phyloP scores from a whole-genome alignment of 1,140 invertebrate species.

The Lepidurus couesii region DNA sequence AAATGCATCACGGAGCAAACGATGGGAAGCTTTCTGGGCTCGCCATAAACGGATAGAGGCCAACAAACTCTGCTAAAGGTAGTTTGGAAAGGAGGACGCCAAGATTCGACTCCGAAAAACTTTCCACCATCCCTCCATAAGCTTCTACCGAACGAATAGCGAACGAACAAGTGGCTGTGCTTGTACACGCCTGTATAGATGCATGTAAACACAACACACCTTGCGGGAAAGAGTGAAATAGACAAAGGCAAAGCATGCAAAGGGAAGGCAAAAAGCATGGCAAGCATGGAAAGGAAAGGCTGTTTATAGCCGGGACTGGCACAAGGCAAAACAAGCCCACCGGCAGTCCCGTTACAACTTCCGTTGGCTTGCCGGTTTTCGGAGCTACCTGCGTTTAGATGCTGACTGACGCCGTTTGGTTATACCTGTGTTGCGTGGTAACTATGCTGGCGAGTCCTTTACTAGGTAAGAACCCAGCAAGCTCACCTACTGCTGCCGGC shows the following conservation, averaged over 20 bases:
- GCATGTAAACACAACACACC: not conserved
- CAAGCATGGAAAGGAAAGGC: not conserved
- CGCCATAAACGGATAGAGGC: not conserved
- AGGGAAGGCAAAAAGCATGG: not conserved
- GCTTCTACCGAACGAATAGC: no score
- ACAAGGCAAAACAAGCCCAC: not conserved
- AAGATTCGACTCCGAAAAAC: not conserved
- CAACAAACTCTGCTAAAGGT: not conserved
- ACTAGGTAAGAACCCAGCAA: not conserved
- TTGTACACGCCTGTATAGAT: not conserved
- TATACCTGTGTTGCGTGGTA: not conserved
- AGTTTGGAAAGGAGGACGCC: not conserved
- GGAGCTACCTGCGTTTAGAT: not conserved
- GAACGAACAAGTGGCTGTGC: no score
- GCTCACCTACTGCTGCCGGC: conserved; percentile 9
- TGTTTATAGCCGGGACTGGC: not conserved
- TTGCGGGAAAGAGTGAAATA: not conserved
- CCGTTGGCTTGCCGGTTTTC: conserved; percentile 13
- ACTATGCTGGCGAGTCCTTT: not conserved
- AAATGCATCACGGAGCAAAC: not conserved
- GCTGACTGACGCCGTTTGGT: not conserved
- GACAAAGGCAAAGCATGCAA: not conserved
- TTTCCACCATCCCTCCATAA: not conserved
- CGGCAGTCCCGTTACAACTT: conserved; percentile 1
- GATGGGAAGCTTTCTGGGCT: not conserved